These are phyloP conservation scores for Oriolus oriolus DNA, from an alignment of 2,113 vertebrate species.

Conservation along the genomic window DNA sequence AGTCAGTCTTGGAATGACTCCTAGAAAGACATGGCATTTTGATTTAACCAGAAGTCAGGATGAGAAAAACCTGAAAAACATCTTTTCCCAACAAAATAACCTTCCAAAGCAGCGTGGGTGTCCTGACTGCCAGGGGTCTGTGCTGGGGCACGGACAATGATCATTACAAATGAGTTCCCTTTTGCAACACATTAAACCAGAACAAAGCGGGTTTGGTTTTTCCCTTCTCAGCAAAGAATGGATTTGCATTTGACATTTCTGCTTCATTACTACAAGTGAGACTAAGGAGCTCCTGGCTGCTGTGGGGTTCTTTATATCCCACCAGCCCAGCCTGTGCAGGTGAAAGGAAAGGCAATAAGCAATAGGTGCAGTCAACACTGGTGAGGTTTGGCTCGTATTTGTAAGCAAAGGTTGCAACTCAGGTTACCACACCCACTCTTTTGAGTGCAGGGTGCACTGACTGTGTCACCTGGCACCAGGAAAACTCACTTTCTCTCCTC, in stretches of 20 bases:
- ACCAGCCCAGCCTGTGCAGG: background rate
- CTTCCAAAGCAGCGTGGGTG: background rate
- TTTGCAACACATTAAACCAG: background rate
- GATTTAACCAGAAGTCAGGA: background rate
- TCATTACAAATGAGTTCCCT: background rate
- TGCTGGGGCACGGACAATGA: accelerated
- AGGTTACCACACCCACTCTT: background rate
- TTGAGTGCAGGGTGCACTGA: background rate
- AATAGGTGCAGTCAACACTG: background rate
- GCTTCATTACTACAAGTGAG: background rate
- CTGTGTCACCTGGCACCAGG: background rate
- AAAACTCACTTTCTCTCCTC: conserved; percentile 87
- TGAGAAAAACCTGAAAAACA: background rate
- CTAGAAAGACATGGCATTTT: background rate
- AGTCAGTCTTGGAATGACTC: background rate
- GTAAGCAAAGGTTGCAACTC: background rate
- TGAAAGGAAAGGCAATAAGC: background rate
- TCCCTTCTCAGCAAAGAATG: background rate
- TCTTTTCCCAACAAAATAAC: background rate
- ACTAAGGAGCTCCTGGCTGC: background rate
- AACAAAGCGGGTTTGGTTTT: background rate
- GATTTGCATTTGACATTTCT: background rate
- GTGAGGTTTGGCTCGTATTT: background rate
- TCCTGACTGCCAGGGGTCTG: background rate
- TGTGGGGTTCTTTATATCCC: background rate